These are phyloP conservation scores for Seriola quinqueradiata DNA, from an alignment of 2,113 vertebrate species.

Conservation along the genomic window DNA sequence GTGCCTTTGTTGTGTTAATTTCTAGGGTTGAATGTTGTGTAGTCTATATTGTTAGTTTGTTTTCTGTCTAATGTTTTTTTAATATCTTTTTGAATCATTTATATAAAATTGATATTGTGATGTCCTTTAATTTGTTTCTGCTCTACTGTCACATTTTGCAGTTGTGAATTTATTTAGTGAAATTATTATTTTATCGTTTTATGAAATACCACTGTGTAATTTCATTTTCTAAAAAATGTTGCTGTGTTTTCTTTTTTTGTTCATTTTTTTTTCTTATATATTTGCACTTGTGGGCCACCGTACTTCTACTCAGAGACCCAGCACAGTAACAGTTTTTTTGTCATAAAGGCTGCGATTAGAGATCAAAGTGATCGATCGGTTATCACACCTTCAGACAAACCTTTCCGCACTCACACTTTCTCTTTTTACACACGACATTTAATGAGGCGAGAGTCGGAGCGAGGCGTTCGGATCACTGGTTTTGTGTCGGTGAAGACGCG, in stretches of 20 bases:
- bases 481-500: conserved; percentile 17
- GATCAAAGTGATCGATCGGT: neutral
- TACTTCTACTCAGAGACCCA: neutral
- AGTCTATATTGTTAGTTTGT: neutral
- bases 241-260: neutral
- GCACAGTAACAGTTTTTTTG: conserved; percentile 4
- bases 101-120: conserved; percentile 16
- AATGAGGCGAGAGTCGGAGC: conserved; percentile 32
- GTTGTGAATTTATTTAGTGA: neutral
- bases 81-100: conserved; percentile 8
- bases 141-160: neutral
- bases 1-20: neutral
- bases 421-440: conserved; percentile 38
- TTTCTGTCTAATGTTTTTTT: conserved; percentile 1
- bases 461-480: conserved; percentile 1
- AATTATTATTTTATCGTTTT: neutral
- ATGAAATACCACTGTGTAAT: neutral
- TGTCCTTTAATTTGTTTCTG: conserved; percentile 2
- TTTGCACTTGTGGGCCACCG: neutral
- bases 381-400: conserved; percentile 2
- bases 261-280: neutral
- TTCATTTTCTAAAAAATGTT: neutral
- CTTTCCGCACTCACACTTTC: conserved; percentile 14
- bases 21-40: neutral
- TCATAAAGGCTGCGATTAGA: neutral